Evolutionary conservation across 2,797 vertebrate species (phyloP), one percentile per base, ranked within the genome.

Genomic region (Pangasius djambal): DNA sequence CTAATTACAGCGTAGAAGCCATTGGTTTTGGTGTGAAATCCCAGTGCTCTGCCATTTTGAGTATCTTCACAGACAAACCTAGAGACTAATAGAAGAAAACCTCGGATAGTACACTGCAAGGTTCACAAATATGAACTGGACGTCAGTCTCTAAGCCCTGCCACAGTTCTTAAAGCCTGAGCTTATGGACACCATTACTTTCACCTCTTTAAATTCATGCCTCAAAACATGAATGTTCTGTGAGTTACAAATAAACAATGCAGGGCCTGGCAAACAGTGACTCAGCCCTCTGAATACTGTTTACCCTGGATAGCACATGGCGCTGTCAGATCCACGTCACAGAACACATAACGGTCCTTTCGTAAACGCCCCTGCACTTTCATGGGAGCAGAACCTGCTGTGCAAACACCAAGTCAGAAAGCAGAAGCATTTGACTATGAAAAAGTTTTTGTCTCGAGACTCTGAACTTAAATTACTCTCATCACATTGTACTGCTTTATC

Each of bases 211-310:
- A 50, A 87, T 31, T 59, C 40, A 0, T 50, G 15, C 61, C 7
- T 25, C 12, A 1, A 44, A 81, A 67, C 15, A 28, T 34, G 13
- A 52, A 44, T 16, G 86, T 9, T 59, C 6, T 75, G 69, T 12
- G 28, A 48, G 85, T 74, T 90, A 69, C 44, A 57, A 67, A 88
- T 91, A 79, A 86, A 86, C 89, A 86, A 89, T 86, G 85, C 31
- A 52, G 25, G 31, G 55, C 34, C 34, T 79, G 22, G 86, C 65
- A 50, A 90, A 88, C 83, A 90, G 61, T 74, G 72, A 90, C 83
- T 88, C 87, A 87, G 87, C 37, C 44, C 72, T 87, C 37, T 86
- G 86, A 90, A 81, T 90, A 89, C 75, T 88, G 85, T 90, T 92
- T 90, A 85, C 77, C 57, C 57, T 55, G 82, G 65, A 65, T 52